Evolutionary conservation across 2,113 vertebrate species (phyloP), one percentile per base, ranked within the genome.

Genomic region (Rhineura floridana): DNA sequence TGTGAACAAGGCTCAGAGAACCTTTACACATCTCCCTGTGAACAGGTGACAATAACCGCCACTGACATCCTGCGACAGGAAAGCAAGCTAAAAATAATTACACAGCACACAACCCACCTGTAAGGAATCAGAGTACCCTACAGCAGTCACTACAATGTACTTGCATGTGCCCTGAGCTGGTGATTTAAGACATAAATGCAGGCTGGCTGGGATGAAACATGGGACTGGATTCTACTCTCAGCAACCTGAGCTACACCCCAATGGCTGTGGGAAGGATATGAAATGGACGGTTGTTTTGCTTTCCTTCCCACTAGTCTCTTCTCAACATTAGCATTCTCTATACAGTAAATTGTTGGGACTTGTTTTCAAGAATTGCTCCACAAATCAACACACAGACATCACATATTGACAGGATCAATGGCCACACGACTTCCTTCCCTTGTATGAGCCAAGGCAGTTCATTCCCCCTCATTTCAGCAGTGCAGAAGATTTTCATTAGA

Each of bases 41-140:
- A 87, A 69, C 63, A 84, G 63, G 46, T 87, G 88, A 92, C 85
- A 91, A 81, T 84, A 88, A 92, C 86, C 83, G 59, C 23, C 69
- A 63, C 67, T 85, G 81, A 85, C 84, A 90, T 15, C 46, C 63
- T 59, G 62, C 62, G 72, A n/a, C 25, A 44, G 73, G 59, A 50
- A 55, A 69, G 72, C 79, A 77, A 86, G 69, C 88, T 81, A 89
- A 89, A 89, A 83, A 83, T 86, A 90, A 90, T 90, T 76, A 55
- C 46, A 55, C 70, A 89, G 70, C 62, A 36, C 84, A 81, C 7
- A 28, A 28, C 65, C 46, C 59, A 90, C 80, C 79, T 77, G 70
- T 69, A 82, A 39, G 46, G 65, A 86, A 59, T 28, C 48, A n/a
- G 8, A 55, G 59, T 76, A 17, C 79, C 46, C 46, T 81, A 65